Evolutionary conservation across 2,888 invertebrate species (phyloP), one percentile per base, ranked within the genome.

Genomic region (Caenorhabditis panamensis): DNA sequence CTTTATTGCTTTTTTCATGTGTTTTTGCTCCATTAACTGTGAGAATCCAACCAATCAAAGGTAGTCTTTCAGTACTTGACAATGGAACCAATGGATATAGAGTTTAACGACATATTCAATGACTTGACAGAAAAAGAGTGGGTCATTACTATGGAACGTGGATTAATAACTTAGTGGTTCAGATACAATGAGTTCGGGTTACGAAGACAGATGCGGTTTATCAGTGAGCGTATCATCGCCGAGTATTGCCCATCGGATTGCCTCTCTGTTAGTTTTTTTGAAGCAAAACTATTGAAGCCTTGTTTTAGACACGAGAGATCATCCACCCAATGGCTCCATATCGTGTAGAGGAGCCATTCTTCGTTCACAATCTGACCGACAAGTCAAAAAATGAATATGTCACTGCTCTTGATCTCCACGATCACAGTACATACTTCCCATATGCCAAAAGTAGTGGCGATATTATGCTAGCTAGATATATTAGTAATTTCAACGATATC

Each of bases 401-500:
- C 54, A 76, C 81, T 5, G 53, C 76, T 4, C 62, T 81, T 4
- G 81, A 81, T 47, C 76, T 81, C 54, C 76, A 76, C 24, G 71
- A 76, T 22, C 81, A 81, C 58, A 61, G 62, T 36, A 63, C 76
- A 9, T 81, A 76, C 41, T 81, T 81, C 49, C 76, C 76, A 28
- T 81, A 72, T 31, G 59, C 76, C 11, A 76, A 66, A 53, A 81
- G 41, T 51, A 72, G 53, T 16, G 81, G 81, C n/a, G 67, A 71
- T 22, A 36, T 81, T 41, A 56, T 56, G 49, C 58, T 81, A 1
- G 64, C 68, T 28, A 59, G 75, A 4, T 80, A 80, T 26, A 80
- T 80, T 22, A 80, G 69, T 54, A 80, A 73, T 31, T 80, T 80
- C 51, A 68, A 80, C 47, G 80, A 80, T 58, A 62, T 49, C 11